Base-by-base conservation (phyloP, 2,113 vertebrate species). In the Sciurus niger region DNA sequence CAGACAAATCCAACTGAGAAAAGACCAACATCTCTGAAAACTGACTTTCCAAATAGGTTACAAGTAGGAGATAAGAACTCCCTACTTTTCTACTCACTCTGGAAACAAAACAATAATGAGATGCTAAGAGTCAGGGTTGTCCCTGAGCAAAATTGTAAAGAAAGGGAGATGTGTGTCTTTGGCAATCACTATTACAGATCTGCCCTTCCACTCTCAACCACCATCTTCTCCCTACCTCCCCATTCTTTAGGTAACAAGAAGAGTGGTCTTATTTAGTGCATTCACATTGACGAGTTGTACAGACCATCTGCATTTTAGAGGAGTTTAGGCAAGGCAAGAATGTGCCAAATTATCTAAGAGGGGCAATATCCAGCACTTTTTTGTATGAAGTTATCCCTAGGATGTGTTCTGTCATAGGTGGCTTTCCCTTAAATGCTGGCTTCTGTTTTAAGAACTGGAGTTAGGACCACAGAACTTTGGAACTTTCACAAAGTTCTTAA, bases 21-120 rank as follows among this genome's bases (percentile, higher is more conserved):
- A 13, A 63, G 14, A 25, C 84, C 89, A 86, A 70, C 17, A 88
- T 88, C 67, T 93, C 89, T 83, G 63, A 92, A 97, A 86, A 94
- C 0, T 91, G 28, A 89, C 30, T 84, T 96, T 93, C 24, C 70
- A 96, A 93, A 65, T 89, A 94, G 16, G 4, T 68, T 88, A 78
- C 78, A 93, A 95, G 76, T 67, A 51, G 46, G 22, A 95, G 20
- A 74, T 90, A 94, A 55, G 32, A 89, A 94, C n/a, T 20, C 46
- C 92, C n/a, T 70, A n/a, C 3, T 80, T 92, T 14, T n/a, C 70
- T 95, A 76, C 60, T 40, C n/a, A 84, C 53, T 72, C 92, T 67
- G 72, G 37, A 76, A 96, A 89, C 8, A 94, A 96, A 84, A 53
- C 17, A 82, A 68, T 53, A 90, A 70, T 25, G 67, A 80, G 5